Percentiles rank a stretch among this genome's conserved stretches.
Evolutionary conservation across 2,797 vertebrate genomes (phyloP).

Genomic region (Sternotherus odoratus): DNA sequence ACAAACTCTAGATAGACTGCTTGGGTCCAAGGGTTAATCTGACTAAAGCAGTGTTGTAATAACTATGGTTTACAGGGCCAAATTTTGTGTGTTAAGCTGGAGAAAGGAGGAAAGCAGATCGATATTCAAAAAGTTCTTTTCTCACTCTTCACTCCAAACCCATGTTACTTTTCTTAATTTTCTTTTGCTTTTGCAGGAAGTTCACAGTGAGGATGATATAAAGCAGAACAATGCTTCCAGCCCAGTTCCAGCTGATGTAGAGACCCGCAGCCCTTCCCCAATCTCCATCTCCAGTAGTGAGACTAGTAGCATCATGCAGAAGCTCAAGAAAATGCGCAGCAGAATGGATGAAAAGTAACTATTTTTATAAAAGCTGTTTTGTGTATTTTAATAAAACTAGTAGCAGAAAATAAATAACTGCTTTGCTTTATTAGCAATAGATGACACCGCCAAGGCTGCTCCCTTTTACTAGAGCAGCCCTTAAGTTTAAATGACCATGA

Average conservation of each 20-base stretch:
- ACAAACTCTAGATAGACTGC: background rate
- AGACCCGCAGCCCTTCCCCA: conserved; percentile 91
- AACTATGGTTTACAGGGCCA: background rate
- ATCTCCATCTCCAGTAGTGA: conserved; percentile 95
- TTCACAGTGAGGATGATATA: conserved; percentile 81
- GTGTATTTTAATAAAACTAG: background rate
- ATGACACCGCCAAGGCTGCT: background rate
- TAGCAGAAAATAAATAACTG: background rate
- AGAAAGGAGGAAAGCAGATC: background rate
- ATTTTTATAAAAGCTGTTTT: conserved; percentile 17
- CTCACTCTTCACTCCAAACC: background rate
- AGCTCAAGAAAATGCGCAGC: conserved; percentile 97
- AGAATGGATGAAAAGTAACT: conserved; percentile 98
- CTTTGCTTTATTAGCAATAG: background rate
- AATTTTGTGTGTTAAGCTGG: background rate
- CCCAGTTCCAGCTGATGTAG: conserved; percentile 81
- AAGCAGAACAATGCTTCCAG: conserved; percentile 81
- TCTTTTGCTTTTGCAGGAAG: conserved; percentile 80
- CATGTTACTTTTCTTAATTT: background rate
- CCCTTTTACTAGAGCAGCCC: background rate
- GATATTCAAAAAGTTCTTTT: background rate
- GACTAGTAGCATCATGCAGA: conserved; percentile 99
- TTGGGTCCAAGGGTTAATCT: background rate
- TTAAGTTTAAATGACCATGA: background rate
- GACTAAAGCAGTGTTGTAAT: background rate